A percentile compares a stretch with the other conserved stretches of the same genome.
Evolutionary conservation across 2,888 invertebrate species (phyloP).

Genomic region (Caradrina clavipalpis): DNA sequence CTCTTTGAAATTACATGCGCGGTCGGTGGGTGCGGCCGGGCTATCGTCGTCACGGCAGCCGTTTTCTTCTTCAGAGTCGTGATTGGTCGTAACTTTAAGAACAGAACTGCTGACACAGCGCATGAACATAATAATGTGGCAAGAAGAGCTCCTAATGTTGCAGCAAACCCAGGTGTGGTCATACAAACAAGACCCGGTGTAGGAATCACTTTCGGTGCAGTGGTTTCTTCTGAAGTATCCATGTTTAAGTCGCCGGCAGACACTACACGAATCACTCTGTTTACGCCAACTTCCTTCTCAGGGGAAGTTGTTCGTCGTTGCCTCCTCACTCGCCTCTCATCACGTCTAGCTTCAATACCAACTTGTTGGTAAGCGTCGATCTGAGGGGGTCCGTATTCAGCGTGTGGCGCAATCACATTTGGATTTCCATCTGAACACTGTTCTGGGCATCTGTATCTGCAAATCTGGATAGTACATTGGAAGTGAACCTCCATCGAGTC

Average conservation of each 20-base stretch:
- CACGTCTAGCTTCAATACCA: conserved; percentile 93
- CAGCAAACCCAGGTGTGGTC: conserved; percentile 98
- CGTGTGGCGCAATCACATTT: conserved; percentile 89
- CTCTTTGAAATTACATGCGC: conserved; percentile 91
- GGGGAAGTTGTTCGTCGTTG: conserved; percentile 92
- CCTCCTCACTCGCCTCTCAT: conserved; percentile 93
- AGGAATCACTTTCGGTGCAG: conserved; percentile 90
- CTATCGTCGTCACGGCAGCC: conserved; percentile 86
- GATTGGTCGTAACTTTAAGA: conserved; percentile 95
- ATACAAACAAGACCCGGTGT: conserved; percentile 96
- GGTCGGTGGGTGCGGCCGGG: conserved; percentile 85
- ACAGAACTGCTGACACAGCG: conserved; percentile 96
- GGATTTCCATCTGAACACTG: conserved; percentile 94
- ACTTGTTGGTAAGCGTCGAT: conserved; percentile 85
- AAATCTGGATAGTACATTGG: conserved; percentile 98
- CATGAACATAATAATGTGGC: conserved; percentile 96
- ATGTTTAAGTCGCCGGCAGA: conserved; percentile 96
- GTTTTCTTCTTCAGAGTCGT: conserved; percentile 90
- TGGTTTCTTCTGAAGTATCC: conserved; percentile 94
- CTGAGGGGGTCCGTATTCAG: conserved; percentile 94
- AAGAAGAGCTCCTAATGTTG: conserved; percentile 95
- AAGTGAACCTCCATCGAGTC: conserved; percentile 99
- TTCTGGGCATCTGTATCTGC: conserved; percentile 97
- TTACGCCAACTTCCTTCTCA: conserved; percentile 96
- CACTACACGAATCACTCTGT: conserved; percentile 97